Base-by-base conservation (phyloP, 2,888 invertebrate genomes). In the Cryptus armator region DNA sequence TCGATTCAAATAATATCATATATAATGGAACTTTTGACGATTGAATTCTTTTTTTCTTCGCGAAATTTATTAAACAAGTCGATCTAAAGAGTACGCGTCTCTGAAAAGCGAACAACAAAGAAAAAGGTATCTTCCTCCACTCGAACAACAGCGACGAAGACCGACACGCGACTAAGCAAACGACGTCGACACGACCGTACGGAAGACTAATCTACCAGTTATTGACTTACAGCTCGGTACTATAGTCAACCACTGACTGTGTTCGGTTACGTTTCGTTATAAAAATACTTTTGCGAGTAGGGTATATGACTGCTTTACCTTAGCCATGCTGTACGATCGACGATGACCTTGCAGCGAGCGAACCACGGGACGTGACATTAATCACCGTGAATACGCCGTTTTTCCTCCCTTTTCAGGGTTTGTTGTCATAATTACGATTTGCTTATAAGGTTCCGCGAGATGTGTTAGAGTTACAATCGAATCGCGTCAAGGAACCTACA, bases 151-250 rank as follows among this genome's bases (percentile, higher is more conserved):
- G 88, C 89, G 80, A 85, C 77, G 87, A 90, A 84, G 90, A 89
- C 87, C 86, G 88, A 87, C 83, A 87, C 88, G 84, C 87, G 89
- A 90, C 92, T 87, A 86, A 82, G 70, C 72, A 80, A 74, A 77
- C 86, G 71, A 76, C 80, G 71, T 70, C 77, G 79, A 66, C 86
- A 79, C 56, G 81, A 76, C 77, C 82, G 84, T 77, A 67, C 75
- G 70, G 86, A 88, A 88, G 87, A 90, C 89, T 86, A 90, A 91
- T 91, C 91, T 89, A 89, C 88, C 89, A 90, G 89, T 90, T 91
- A 91, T 91, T 89, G 91, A 88, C 90, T 91, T 89, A 89, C 86
- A 82, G 81, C 87, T 87, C 86, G 86, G 84, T 44, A 72, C 82
- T 85, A 85, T 79, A 84, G 77, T 80, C 19, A 59, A 44, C 46